Base-by-base conservation (phyloP, 2,113 vertebrate species). In the Sander vitreus region DNA sequence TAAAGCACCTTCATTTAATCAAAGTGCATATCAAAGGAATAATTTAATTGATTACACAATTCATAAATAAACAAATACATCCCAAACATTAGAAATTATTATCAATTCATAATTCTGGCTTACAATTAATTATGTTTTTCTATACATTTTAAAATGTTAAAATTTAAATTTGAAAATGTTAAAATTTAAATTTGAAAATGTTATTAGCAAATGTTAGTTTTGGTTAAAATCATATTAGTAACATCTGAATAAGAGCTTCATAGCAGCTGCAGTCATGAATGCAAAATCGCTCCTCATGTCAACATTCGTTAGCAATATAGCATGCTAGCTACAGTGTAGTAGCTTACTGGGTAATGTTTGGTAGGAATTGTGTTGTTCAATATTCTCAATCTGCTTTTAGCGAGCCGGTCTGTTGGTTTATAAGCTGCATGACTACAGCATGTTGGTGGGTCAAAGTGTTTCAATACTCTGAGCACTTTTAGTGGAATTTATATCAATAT, bases 211-310 rank as follows among this genome's bases (percentile, higher is more conserved):
- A 23, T 67, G 23, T 25, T 30, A 47, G 53, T 36, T 80, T 83
- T 80, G 76, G 68, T 73, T 77, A 21, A 67, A 80, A 27, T 73
- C 0, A 9, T n/a, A 39, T 0, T 55, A 45, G n/a, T n/a, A 73
- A 67, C 39, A 51, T 53, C 33, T 47, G 23, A 43, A 54, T 33
- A 62, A 48, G 5, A 73, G 48, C 75, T 16, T 60, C 2, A 59
- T 43, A 33, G 45, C 62, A 48, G 54, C 68, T 60, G 39, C 18
- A 68, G 15, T 48, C 45, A 10, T 12, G 13, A 63, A 64, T 57
- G 13, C 23, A 30, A 76, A 36, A 21, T 43, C n/a, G 57, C 19
- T 51, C 25, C n/a, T 67, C 30, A 43, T 48, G 33, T 71, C 36
- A 50, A 21, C 62, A 5, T 51, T 19, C 67, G 12, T 5, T 54